A percentile compares a stretch with the other conserved stretches of the same genome.
phyloP scores from a whole-genome alignment of 1,140 invertebrate species.

The Micrasema longulum region DNA sequence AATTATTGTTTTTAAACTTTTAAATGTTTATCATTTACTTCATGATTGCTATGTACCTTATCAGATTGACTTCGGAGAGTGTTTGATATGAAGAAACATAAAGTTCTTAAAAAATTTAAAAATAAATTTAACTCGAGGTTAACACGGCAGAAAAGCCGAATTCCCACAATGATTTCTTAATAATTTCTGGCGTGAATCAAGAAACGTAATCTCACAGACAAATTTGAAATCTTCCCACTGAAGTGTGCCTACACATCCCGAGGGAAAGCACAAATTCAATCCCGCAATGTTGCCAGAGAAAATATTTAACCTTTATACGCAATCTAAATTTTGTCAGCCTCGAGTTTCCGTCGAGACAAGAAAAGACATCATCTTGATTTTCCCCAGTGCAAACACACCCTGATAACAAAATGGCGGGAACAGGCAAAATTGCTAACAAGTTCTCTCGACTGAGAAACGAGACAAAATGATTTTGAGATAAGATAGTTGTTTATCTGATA shows the following conservation, averaged over 20 bases:
- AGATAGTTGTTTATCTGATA: background rate
- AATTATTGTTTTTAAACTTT: no score
- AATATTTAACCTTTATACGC: slow-evolving; percentile 62
- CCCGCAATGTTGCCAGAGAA: slow-evolving; percentile 60
- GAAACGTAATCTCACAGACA: slow-evolving; percentile 21
- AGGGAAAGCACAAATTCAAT: slow-evolving; percentile 59
- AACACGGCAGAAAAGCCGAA: no score
- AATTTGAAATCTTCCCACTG: slow-evolving; percentile 16
- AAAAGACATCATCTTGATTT: slow-evolving; percentile 49
- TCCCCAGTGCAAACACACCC: slow-evolving; percentile 24
- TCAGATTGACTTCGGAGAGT: no score
- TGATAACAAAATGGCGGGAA: slow-evolving; percentile 27
- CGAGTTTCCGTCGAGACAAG: no score
- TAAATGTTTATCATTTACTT: no score
- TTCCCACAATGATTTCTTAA: slow-evolving; percentile 8
- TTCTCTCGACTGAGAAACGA: slow-evolving; percentile 21
- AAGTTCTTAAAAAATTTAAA: no score
- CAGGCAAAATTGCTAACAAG: slow-evolving; percentile 18
- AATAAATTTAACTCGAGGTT: no score
- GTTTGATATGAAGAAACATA: no score
- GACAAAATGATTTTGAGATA: slow-evolving; percentile 26
- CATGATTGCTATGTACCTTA: no score
- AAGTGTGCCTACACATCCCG: slow-evolving; percentile 44
- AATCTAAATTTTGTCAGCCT: slow-evolving; percentile 60
- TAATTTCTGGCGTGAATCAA: slow-evolving; percentile 13